A percentile compares a stretch with the other conserved stretches of the same genome.
phyloP scores from a whole-genome alignment of 2,113 vertebrate genomes.

The Rhinolophus ferrumequinum region DNA sequence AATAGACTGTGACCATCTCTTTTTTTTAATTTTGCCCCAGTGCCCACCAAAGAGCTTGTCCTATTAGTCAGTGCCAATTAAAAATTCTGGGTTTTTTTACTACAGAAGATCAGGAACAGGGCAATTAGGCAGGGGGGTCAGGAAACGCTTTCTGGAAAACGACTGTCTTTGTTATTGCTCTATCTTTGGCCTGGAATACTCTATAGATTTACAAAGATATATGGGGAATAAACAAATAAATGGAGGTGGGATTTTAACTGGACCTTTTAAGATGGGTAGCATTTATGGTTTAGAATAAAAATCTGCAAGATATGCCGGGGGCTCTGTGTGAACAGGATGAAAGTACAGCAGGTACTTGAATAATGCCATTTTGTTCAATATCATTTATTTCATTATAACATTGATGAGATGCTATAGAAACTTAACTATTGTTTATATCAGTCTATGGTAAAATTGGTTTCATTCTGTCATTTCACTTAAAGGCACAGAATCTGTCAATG shows the following conservation, averaged over 20 bases:
- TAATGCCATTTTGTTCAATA: too few relatives aligned
- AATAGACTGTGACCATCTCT: not conserved
- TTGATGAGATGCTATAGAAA: too few relatives aligned
- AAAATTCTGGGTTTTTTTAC: not conserved
- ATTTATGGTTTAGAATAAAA: not conserved
- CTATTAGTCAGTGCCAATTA: not conserved
- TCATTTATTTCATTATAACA: too few relatives aligned
- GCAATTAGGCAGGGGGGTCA: not conserved
- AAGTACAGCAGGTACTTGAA: not conserved
- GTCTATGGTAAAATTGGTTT: too few relatives aligned
- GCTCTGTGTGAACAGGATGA: not conserved
- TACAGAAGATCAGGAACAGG: not conserved
- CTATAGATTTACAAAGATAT: not conserved
- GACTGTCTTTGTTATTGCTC: not conserved
- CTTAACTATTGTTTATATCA: too few relatives aligned
- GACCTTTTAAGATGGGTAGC: not conserved
- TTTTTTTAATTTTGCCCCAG: not conserved
- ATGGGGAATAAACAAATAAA: not conserved
- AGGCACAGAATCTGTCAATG: too few relatives aligned
- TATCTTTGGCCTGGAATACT: not conserved
- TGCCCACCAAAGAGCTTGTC: not conserved
- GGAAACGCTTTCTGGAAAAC: slow-evolving; percentile 2
- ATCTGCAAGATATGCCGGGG: not conserved
- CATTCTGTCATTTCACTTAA: too few relatives aligned
- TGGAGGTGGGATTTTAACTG: not conserved